A percentile compares a stretch with the other conserved stretches of the same genome.
These are phyloP conservation scores for Trichopoda pennipes DNA, from an alignment of 2,888 invertebrate species.

Conservation along the genomic window DNA sequence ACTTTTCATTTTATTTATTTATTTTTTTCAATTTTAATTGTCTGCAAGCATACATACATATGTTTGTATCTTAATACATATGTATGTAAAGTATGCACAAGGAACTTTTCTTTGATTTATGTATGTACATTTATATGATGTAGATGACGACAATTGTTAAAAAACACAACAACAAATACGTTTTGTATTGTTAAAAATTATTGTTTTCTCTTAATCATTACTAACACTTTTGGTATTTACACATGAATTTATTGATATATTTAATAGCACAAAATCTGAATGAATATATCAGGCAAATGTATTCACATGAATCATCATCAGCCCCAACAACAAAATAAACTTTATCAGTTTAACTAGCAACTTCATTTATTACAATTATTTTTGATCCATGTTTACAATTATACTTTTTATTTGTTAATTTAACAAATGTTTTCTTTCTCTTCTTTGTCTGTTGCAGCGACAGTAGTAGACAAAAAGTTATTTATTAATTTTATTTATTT, in stretches of 20 bases:
- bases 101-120: too few relatives aligned
- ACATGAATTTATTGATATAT: conserved; percentile 48
- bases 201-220: conserved; percentile 43
- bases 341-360: conserved; percentile 33
- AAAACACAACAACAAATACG: conserved; percentile 32
- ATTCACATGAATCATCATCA: conserved; percentile 28
- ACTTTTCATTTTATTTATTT: conserved; percentile 70
- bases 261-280: background rate
- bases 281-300: background rate
- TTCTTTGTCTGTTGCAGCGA: too few relatives aligned
- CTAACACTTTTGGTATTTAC: conserved; percentile 36
- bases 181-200: conserved; percentile 23
- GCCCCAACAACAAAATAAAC: conserved; percentile 16
- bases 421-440: too few relatives aligned
- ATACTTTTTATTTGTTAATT: too few relatives aligned
- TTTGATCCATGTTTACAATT: conserved; percentile 45
- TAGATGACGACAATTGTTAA: conserved; percentile 21
- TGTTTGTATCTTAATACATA: background rate
- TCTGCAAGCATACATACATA: background rate
- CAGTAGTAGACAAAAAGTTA: too few relatives aligned
- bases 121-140: background rate
- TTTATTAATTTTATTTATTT: too few relatives aligned
- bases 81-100: too few relatives aligned
- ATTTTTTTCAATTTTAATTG: background rate
- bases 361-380: conserved; percentile 14